Evolutionary conservation across 53 echinoderm and acorn worm genomes (phyloP).

Genomic region (Arbacia lixula): DNA sequence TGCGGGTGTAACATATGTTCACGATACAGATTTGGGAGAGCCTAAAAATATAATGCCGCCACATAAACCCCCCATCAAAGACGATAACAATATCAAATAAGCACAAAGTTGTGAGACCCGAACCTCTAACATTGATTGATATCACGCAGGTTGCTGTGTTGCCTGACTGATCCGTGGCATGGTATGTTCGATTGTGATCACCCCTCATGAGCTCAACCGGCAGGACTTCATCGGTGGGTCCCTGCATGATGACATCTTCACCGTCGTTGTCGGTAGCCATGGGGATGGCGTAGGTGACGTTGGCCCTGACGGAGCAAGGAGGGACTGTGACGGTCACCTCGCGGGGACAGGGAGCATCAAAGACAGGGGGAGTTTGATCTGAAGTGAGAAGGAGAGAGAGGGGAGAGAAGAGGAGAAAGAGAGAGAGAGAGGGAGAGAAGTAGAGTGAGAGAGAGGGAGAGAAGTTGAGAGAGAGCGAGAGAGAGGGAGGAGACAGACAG

Average conservation of each 20-base stretch:
- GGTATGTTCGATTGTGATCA: background rate
- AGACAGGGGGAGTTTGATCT: slow-evolving; percentile 74
- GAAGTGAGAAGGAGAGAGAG: background rate
- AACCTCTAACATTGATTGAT: slow-evolving; percentile 10
- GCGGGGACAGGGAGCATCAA: slow-evolving; percentile 69
- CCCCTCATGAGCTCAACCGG: slow-evolving; percentile 26
- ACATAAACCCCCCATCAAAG: too few relatives aligned
- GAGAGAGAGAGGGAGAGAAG: background rate
- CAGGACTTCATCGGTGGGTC: background rate
- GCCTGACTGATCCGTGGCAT: slow-evolving; percentile 13
- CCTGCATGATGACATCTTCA: background rate
- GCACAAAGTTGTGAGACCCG: too few relatives aligned
- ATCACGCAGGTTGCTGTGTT: background rate
- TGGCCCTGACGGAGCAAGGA: slow-evolving; percentile 23
- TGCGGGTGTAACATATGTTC: too few relatives aligned
- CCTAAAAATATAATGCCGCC: too few relatives aligned
- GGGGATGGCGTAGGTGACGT: slow-evolving; percentile 54
- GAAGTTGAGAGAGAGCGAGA: background rate
- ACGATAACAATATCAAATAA: too few relatives aligned
- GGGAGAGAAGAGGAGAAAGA: background rate
- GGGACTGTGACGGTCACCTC: slow-evolving; percentile 33
- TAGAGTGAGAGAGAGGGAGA: background rate
- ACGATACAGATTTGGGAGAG: too few relatives aligned
- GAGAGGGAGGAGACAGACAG: background rate
- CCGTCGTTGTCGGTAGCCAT: slow-evolving; percentile 69